Evolutionary conservation across 2,113 vertebrate genomes (phyloP), one percentile per base, ranked within the genome.

Genomic region (Rhinopithecus roxellana): DNA sequence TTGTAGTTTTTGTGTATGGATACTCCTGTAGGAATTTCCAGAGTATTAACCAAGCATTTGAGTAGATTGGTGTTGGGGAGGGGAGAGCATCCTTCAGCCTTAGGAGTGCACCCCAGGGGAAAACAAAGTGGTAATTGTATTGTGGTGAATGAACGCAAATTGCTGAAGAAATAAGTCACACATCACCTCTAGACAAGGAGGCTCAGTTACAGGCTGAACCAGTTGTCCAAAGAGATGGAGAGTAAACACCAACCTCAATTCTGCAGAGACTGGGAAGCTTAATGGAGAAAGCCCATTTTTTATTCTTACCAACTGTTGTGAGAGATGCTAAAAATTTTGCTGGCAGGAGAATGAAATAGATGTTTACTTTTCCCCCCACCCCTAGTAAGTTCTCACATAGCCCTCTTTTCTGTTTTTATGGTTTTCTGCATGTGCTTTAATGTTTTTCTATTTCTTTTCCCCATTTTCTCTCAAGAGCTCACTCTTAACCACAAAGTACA

Each of bases 291-390:
- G 52, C 12, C 77, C 30, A 6, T 48, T 67, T 81, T 12, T 45
- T 27, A 38, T 77, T 89, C 59, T 84, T 85, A 95, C 48, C 43
- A 79, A 82, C 38, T 94, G 77, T 95, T 94, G 89, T 84, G 84
- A 88, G 72, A 97, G 70, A 90, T 57, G 77, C 81, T 93, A 94
- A 92, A 94, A 91, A 57, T 87, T 83, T 57, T 89, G 43, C 75
- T 92, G 90, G 79, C 82, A 74, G 25, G 11, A 59, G 55, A 83
- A n/a, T 8, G 6, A 69, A 93, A 89, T 40, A 94, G 57, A 93
- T 89, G 67, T 50, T 97, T 82, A 52, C 45, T 92, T 52, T 84
- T 61, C 7, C 1, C 9, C 27, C 61, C 61, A 64, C 27, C 61
- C 38, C 20, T 45, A 40, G 52, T 72, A 59, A 57, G 45, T 35